Percentiles rank a stretch among this genome's conserved stretches.
These are phyloP conservation scores for Enteromius mattozi DNA, from an alignment of 2,797 vertebrate species.

Conservation along the genomic window DNA sequence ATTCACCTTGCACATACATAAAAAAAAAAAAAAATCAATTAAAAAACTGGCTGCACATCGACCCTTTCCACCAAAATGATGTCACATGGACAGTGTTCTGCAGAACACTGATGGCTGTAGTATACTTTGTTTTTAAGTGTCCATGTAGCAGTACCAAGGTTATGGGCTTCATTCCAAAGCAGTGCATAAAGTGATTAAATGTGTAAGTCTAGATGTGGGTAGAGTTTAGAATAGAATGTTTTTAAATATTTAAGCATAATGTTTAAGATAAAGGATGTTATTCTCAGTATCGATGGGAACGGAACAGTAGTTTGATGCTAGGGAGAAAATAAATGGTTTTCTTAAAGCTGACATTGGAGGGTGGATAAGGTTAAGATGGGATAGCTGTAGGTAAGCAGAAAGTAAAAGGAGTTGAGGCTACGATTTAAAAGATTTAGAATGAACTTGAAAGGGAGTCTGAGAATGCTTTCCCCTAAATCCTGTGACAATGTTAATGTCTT, in stretches of 20 bases:
- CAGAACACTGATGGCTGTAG: neutral
- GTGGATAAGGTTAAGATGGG: conserved; percentile 7
- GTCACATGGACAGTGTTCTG: neutral
- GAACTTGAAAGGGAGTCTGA: neutral
- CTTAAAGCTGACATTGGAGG: neutral
- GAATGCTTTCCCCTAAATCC: neutral
- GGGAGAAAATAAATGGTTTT: neutral
- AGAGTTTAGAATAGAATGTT: neutral
- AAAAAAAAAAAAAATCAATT: neutral
- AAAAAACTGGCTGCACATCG: neutral
- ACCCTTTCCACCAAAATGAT: neutral
- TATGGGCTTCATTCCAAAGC: neutral
- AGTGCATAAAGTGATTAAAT: neutral
- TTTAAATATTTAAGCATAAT: neutral
- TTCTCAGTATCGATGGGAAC: neutral
- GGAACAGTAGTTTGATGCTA: neutral
- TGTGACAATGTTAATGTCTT: neutral
- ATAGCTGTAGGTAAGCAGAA: neutral
- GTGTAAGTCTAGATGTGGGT: neutral
- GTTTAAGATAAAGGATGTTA: neutral
- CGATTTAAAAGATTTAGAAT: neutral
- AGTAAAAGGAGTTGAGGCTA: conserved; percentile 1
- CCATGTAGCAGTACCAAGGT: neutral
- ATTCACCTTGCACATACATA: neutral
- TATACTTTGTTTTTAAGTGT: too few relatives aligned